Percentiles rank a stretch among this genome's conserved stretches.
Conservation (phyloP, 2,113 vertebrate genomes). For the Petroica traversi region DNA sequence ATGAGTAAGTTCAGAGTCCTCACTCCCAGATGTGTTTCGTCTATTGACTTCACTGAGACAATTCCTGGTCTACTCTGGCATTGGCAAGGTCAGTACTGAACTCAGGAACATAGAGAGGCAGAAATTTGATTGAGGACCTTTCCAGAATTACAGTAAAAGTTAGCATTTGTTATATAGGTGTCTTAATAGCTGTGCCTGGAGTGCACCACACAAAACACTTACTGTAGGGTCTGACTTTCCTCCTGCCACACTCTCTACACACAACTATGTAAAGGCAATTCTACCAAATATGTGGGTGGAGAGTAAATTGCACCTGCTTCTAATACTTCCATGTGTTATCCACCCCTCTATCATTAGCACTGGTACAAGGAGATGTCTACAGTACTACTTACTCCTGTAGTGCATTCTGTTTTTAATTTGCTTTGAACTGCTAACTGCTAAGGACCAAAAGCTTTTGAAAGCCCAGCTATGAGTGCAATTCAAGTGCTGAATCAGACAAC, state of each 20-base stretch:
- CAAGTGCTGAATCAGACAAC: background rate
- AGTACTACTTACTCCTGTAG: background rate
- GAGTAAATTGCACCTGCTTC: background rate
- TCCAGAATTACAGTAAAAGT: background rate
- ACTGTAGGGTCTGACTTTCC: background rate
- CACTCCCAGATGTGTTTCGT: background rate
- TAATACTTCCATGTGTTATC: background rate
- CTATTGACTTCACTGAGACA: background rate
- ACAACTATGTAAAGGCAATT: background rate
- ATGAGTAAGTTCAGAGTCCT: rapidly evolving
- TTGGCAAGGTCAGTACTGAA: background rate
- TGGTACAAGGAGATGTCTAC: background rate
- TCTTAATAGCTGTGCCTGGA: background rate
- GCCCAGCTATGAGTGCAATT: background rate
- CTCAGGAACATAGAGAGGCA: background rate
- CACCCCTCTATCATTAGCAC: background rate
- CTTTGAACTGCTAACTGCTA: background rate
- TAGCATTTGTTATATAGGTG: background rate
- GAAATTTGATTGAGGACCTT: rapidly evolving
- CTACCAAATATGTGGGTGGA: background rate
- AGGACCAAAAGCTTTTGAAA: background rate
- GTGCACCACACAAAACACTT: background rate
- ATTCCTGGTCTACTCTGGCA: background rate
- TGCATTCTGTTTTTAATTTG: background rate
- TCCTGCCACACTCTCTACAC: background rate